A percentile compares a stretch with the other conserved stretches of the same genome.
Conservation (phyloP, 2,797 vertebrate genomes). For the Gambelia wislizenii region DNA sequence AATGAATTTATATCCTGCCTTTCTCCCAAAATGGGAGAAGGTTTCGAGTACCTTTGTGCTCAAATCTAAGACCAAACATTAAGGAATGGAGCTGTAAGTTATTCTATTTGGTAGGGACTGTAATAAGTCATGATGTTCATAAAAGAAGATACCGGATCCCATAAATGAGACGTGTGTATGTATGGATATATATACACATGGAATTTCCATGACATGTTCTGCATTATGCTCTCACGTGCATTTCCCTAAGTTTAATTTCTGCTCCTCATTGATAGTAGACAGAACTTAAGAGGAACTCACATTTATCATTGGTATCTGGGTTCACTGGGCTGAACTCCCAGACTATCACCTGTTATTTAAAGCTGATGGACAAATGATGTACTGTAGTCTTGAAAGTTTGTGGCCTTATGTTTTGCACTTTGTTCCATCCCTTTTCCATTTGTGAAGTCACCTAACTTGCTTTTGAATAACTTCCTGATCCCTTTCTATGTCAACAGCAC, state of each 20-base stretch:
- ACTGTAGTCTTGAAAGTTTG: not conserved
- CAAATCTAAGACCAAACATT: not conserved
- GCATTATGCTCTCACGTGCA: not conserved
- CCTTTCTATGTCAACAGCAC: not conserved
- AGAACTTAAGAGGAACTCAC: not conserved
- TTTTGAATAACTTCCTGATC: not conserved
- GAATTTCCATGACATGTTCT: not conserved
- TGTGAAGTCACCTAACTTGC: not conserved
- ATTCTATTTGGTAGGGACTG: not conserved
- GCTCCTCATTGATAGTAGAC: not conserved
- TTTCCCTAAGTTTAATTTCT: not conserved
- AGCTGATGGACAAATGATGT: not conserved
- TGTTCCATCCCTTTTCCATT: not conserved
- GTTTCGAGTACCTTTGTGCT: no score
- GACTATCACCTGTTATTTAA: not conserved
- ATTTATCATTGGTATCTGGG: not conserved
- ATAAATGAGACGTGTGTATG: not conserved
- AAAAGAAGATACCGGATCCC: not conserved
- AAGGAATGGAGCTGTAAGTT: not conserved
- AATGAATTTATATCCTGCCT: no score
- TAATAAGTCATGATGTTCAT: not conserved
- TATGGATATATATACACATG: not conserved
- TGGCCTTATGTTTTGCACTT: not conserved
- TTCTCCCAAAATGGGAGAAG: no score
- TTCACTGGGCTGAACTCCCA: not conserved